These are phyloP conservation scores for Phylloscopus whistleri DNA, from an alignment of 2,113 vertebrate species.

Conservation along the genomic window DNA sequence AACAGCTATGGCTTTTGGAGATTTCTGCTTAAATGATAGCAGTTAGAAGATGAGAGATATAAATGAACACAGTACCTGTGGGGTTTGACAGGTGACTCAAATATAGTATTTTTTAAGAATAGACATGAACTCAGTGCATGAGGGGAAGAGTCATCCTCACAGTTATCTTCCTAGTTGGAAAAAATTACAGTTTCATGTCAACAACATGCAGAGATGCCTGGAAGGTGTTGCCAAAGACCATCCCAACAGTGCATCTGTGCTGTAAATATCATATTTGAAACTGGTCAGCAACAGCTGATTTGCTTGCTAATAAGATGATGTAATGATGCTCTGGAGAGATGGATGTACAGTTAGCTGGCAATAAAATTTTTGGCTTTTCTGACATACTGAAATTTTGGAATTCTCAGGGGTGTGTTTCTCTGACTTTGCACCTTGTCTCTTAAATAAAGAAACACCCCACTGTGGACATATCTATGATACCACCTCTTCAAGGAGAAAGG, in stretches of 20 bases:
- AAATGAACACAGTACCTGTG: not conserved
- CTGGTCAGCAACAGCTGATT: not conserved
- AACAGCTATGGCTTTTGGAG: not conserved
- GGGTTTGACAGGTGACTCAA: not conserved
- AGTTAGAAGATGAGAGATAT: not conserved
- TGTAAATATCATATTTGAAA: not conserved
- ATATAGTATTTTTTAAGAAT: not conserved
- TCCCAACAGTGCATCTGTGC: not conserved
- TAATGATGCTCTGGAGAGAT: not conserved
- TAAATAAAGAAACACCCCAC: not conserved
- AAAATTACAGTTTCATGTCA: not conserved
- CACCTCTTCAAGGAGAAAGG: not conserved
- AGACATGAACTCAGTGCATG: not conserved
- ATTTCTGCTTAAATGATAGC: not conserved
- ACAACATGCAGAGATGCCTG: not conserved
- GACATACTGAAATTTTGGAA: not conserved
- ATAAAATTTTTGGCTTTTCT: not conserved
- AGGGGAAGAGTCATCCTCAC: not conserved
- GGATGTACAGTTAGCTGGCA: not conserved
- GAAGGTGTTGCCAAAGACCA: not conserved
- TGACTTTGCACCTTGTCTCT: slow-evolving; percentile 7
- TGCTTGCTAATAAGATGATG: not conserved
- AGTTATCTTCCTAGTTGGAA: not conserved
- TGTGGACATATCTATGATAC: not conserved
- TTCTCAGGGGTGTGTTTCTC: slow-evolving; percentile 19